A percentile compares a stretch with the other conserved stretches of the same genome.
These are phyloP conservation scores for Phocoena sinus DNA, from an alignment of 2,113 vertebrate genomes.

Conservation along the genomic window DNA sequence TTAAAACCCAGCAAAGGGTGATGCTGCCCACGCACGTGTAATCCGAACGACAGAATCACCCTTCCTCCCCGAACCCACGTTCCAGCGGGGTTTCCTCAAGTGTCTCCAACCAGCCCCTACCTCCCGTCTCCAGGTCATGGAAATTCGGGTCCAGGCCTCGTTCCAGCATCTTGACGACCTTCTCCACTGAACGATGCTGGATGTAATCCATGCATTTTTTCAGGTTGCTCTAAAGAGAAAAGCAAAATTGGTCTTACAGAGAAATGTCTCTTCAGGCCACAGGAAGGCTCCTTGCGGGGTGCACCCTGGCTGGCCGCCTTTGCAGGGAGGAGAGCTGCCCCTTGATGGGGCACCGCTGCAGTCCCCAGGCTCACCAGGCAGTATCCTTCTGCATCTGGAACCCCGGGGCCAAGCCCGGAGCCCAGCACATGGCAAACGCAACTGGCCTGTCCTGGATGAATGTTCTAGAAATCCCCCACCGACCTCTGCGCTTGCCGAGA, in stretches of 20 bases:
- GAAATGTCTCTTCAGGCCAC: fast-evolving
- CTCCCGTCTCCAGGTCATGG: constrained; percentile 93
- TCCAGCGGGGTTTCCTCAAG: fast-evolving
- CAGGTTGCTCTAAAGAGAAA: constrained; percentile 86
- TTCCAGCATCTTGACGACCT: constrained; percentile 91
- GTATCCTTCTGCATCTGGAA: fast-evolving
- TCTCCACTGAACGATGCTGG: constrained; percentile 90
- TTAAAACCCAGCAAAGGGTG: fast-evolving
- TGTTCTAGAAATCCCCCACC: not conserved
- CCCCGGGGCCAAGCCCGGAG: not conserved
- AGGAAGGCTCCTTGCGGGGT: fast-evolving
- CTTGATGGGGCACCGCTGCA: fast-evolving
- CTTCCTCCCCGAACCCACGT: fast-evolving
- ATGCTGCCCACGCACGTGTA: fast-evolving
- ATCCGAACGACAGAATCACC: fast-evolving
- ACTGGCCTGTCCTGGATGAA: fast-evolving
- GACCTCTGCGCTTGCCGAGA: fast-evolving
- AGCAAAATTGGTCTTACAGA: not conserved
- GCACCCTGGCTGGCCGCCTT: fast-evolving
- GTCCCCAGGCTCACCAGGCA: fast-evolving
- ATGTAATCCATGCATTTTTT: constrained; percentile 94
- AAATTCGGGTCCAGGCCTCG: constrained; percentile 96
- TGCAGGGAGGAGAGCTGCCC: fast-evolving
- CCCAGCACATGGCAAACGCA: fast-evolving
- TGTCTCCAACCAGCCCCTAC: constrained; percentile 66